Conservation (phyloP, 1,140 invertebrate genomes). For the Diuraphis noxia region DNA sequence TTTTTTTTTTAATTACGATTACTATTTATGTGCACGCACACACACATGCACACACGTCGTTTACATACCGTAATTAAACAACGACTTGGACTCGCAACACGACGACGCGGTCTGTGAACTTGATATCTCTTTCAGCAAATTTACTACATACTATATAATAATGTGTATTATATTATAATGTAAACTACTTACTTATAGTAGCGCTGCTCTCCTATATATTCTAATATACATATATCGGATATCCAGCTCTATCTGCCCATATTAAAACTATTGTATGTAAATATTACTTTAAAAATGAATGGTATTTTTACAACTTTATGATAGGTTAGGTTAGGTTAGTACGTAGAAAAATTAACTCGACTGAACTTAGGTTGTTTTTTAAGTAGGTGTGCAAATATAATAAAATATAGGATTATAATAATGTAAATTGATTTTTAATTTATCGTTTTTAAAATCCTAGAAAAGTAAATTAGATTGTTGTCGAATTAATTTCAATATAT, state of each 20-base stretch:
- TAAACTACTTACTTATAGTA: neutral
- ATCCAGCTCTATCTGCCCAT: neutral
- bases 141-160: neutral
- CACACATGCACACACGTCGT: neutral
- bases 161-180: neutral
- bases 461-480: neutral
- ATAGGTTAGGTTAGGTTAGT: no score
- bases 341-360: neutral
- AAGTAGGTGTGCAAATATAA: neutral
- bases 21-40: neutral
- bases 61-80: slow-evolving; percentile 31
- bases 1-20: slow-evolving; percentile 42
- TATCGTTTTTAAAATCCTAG: neutral
- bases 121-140: slow-evolving; percentile 18
- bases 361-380: no score
- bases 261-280: neutral
- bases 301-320: neutral
- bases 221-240: neutral
- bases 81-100: slow-evolving; percentile 2
- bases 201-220: neutral
- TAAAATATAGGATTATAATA: neutral
- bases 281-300: neutral
- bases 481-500: neutral
- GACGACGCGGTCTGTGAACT: slow-evolving; percentile 36
- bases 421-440: neutral